Conservation (phyloP, 2,797 vertebrate genomes). For the Spatula versicolor region DNA sequence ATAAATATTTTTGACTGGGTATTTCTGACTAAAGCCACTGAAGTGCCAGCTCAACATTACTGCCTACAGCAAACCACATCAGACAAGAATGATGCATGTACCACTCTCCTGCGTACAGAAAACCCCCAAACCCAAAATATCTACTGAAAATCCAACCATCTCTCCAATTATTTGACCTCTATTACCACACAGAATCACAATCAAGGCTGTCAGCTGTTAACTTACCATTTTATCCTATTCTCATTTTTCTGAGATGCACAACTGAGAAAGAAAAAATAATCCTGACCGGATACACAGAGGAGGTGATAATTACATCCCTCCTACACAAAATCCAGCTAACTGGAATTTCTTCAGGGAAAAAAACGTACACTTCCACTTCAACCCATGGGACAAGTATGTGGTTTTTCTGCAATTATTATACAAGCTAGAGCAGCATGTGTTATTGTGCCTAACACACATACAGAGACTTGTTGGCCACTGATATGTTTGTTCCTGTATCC, state of each 20-base stretch:
- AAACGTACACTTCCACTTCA: neutral
- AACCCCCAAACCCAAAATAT: neutral
- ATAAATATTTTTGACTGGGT: conserved; percentile 19
- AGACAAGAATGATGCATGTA: neutral
- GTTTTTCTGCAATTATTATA: neutral
- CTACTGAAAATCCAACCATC: conserved; percentile 39
- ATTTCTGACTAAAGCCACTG: conserved; percentile 7
- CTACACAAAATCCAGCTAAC: conserved; percentile 12
- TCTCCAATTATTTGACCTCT: conserved; percentile 60
- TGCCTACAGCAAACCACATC: neutral
- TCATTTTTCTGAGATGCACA: conserved; percentile 68
- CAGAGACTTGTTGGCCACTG: accelerated
- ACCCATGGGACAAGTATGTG: neutral
- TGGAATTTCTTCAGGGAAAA: neutral
- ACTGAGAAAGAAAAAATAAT: conserved; percentile 60
- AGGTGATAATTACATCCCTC: conserved; percentile 28
- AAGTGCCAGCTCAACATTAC: conserved; percentile 7
- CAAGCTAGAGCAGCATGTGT: neutral
- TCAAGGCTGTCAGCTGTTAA: conserved; percentile 63
- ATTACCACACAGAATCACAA: conserved; percentile 55
- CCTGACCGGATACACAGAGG: conserved; percentile 17
- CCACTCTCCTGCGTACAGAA: neutral
- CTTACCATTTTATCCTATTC: conserved; percentile 41
- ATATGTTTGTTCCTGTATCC: neutral
- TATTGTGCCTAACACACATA: neutral